These are phyloP conservation scores for Urocitellus parryii DNA, from an alignment of 2,113 vertebrate species.

Conservation along the genomic window DNA sequence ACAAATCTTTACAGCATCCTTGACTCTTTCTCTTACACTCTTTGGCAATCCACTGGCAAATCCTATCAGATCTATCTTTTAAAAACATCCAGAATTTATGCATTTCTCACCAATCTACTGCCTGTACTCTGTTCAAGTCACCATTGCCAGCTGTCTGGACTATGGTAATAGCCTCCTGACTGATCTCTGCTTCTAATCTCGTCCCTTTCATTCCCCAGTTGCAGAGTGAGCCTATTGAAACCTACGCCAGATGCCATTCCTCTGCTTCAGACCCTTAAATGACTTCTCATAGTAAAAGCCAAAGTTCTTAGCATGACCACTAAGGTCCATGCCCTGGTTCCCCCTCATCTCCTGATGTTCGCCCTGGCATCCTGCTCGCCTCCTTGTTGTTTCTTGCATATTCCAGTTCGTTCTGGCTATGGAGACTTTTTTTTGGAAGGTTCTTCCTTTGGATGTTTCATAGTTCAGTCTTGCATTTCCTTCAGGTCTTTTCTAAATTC, in stretches of 20 bases:
- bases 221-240: neutral
- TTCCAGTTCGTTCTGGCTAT: neutral
- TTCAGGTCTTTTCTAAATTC: neutral
- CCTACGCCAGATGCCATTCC: neutral
- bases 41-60: neutral
- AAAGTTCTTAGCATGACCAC: neutral
- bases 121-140: neutral
- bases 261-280: neutral
- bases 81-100: neutral
- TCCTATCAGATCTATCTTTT: neutral
- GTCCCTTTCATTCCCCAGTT: neutral
- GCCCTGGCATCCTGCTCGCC: neutral
- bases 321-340: fast-evolving
- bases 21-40: neutral
- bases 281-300: neutral
- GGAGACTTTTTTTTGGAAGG: neutral
- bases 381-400: neutral
- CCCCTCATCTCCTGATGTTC: neutral
- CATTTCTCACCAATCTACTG: neutral
- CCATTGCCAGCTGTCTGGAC: neutral
- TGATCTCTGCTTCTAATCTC: neutral
- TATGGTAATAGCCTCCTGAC: neutral
- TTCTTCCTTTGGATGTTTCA: neutral
- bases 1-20: neutral
- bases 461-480: neutral